Evolutionary conservation across 2,888 invertebrate species (phyloP), one percentile per base, ranked within the genome.

Genomic region (Drosophila nigricruria): DNA sequence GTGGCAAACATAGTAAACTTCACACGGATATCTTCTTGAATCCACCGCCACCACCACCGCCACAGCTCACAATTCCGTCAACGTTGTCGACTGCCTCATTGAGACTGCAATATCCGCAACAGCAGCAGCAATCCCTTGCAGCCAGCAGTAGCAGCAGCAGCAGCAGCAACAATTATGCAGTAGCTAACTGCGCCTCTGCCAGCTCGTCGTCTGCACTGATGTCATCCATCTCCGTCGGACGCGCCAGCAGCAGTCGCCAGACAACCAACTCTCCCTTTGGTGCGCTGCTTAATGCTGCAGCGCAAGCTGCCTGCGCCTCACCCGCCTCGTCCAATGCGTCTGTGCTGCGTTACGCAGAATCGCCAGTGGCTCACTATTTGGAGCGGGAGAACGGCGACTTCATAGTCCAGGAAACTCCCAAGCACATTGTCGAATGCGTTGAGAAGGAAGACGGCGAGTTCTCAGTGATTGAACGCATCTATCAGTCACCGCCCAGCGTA

Each of bases 331-430:
- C 90, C 6, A 79, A 88, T 27, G 90, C 92, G 0, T 92, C 92
- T 12, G 92, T 93, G 14, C 68, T 93, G 65, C 86, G 92, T 14
- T 93, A 82, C 67, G 92, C 93, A 10, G 92, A 92, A 68, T 92
- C 92, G 2, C 92, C 93, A 10, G 91, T 93, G 9, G 93, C 93
- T 3, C 93, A 93, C 64, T 93, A 93, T 77, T 74, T 92, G 40
- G 93, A 93, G 73, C 90, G 92, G 3, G 93, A 93, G 10, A 93
- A 93, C 66, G 93, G 93, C 4, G 93, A 93, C 64, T 93, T 93
- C 60, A 92, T 93, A 64, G 92, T 93, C 10, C 93, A 92, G 66
- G 93, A 93, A 73, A 92, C 92, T 14, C 93, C 93, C 23, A 92
- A 92, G 58, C 93, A 92, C 34, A 91, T 92, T 70, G 92, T 93